A percentile compares a stretch with the other conserved stretches of the same genome.
Conservation (phyloP, 2,888 invertebrate species). For the Eristalis arbustorum region DNA sequence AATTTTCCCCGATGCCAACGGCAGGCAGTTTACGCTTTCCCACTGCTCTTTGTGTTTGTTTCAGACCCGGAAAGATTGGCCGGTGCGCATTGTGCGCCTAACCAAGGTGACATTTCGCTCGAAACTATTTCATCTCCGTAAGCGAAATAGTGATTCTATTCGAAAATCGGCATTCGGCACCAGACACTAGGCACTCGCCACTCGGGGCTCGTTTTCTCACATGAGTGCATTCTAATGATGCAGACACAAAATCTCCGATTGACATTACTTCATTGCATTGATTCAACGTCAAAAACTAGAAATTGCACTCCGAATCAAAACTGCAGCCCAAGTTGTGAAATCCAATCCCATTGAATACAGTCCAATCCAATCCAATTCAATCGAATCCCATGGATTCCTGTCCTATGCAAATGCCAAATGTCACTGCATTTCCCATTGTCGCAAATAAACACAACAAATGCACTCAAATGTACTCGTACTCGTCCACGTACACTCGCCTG, state of each 20-base stretch:
- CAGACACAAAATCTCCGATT: conserved; percentile 47
- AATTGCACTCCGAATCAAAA: conserved; percentile 34
- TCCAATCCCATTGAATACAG: conserved; percentile 12
- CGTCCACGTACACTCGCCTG: not conserved
- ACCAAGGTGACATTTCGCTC: conserved; percentile 29
- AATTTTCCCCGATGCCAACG: conserved; percentile 27
- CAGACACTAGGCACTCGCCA: not conserved
- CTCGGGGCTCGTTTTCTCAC: conserved; percentile 8
- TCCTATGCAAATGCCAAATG: conserved; percentile 56
- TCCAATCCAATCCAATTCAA: conserved; percentile 46
- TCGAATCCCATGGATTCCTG: conserved; percentile 31
- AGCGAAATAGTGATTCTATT: not conserved
- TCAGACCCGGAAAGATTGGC: not conserved
- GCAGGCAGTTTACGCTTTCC: not conserved
- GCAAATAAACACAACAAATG: conserved; percentile 50
- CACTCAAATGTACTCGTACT: conserved; percentile 9
- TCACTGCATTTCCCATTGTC: conserved; percentile 57
- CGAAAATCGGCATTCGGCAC: too few relatives aligned
- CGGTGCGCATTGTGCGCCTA: not conserved
- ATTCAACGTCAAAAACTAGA: conserved; percentile 44
- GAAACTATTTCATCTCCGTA: conserved; percentile 27
- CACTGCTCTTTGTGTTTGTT: not conserved
- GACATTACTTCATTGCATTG: conserved; percentile 37
- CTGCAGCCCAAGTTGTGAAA: conserved; percentile 7
- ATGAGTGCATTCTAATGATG: conserved; percentile 51